Conservation (phyloP, 1,140 invertebrate genomes). For the Dendrolimus kikuchii region DNA sequence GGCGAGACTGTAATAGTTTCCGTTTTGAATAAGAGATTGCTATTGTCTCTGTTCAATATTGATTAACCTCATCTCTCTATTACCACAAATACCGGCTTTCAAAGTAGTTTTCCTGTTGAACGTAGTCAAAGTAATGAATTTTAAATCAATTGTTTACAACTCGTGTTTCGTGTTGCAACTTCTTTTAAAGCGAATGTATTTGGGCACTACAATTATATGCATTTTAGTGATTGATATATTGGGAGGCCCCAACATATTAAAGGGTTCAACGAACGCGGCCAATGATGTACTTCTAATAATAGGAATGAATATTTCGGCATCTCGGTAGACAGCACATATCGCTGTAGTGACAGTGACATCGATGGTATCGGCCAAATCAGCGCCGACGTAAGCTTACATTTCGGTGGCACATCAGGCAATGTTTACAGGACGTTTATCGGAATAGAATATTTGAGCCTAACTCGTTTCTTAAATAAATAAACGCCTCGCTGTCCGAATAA, state of each 20-base stretch:
- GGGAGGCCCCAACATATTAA: background rate
- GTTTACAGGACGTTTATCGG: constrained; percentile 51
- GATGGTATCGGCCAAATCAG: constrained; percentile 36
- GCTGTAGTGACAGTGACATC: constrained; percentile 43
- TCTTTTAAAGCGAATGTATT: too few species aligned
- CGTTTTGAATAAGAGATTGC: constrained; percentile 65
- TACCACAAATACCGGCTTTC: constrained; percentile 23
- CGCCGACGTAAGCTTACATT: constrained; percentile 33
- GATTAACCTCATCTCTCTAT: constrained; percentile 55
- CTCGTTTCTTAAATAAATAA: constrained; percentile 66
- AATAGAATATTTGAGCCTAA: constrained; percentile 51
- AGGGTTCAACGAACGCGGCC: constrained; percentile 43
- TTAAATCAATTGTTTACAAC: constrained; percentile 8
- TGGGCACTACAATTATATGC: too few species aligned
- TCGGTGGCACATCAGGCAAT: constrained; percentile 22
- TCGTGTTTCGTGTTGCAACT: too few species aligned
- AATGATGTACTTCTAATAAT: constrained; percentile 52
- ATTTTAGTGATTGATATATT: too few species aligned
- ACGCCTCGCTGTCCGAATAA: constrained; percentile 54
- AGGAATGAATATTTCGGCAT: constrained; percentile 47
- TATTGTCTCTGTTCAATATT: constrained; percentile 62
- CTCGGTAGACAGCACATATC: constrained; percentile 30
- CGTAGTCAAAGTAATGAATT: constrained; percentile 12
- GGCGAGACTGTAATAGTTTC: constrained; percentile 64
- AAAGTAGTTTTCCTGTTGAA: constrained; percentile 38